A percentile compares a stretch with the other conserved stretches of the same genome.
These are phyloP conservation scores for Lottia gigantea DNA, from an alignment of 2,888 invertebrate genomes.

Conservation along the genomic window DNA sequence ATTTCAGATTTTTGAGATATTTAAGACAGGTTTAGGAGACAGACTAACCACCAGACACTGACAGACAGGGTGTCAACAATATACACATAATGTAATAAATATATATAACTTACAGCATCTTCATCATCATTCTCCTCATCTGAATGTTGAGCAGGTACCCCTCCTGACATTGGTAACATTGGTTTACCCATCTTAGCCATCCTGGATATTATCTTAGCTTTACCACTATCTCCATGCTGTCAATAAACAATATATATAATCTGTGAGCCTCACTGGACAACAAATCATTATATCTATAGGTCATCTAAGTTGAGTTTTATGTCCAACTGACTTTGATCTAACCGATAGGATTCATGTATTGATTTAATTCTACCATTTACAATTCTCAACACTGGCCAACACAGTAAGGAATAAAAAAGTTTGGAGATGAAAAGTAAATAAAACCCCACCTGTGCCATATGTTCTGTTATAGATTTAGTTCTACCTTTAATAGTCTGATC, in stretches of 20 bases:
- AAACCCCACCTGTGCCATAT: conserved; percentile 47
- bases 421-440: not conserved
- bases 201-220: conserved; percentile 65
- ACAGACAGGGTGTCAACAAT: too few species aligned
- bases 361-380: too few species aligned
- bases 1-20: too few species aligned
- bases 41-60: too few species aligned
- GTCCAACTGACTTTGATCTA: too few species aligned
- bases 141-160: conserved; percentile 44
- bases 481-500: conserved; percentile 53
- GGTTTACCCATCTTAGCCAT: conserved; percentile 69
- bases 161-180: conserved; percentile 63
- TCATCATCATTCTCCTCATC: conserved; percentile 31
- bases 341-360: too few species aligned
- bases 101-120: conserved; percentile 24
- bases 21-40: too few species aligned
- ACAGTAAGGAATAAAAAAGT: too few species aligned
- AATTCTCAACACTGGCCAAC: too few species aligned
- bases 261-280: too few species aligned
- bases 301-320: too few species aligned
- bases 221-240: conserved; percentile 39
- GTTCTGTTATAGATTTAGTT: conserved; percentile 58
- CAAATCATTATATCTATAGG: too few species aligned
- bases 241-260: conserved; percentile 3
- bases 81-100: not conserved